phyloP scores from a whole-genome alignment of 1,140 invertebrate genomes.

The Conus ventricosus region DNA sequence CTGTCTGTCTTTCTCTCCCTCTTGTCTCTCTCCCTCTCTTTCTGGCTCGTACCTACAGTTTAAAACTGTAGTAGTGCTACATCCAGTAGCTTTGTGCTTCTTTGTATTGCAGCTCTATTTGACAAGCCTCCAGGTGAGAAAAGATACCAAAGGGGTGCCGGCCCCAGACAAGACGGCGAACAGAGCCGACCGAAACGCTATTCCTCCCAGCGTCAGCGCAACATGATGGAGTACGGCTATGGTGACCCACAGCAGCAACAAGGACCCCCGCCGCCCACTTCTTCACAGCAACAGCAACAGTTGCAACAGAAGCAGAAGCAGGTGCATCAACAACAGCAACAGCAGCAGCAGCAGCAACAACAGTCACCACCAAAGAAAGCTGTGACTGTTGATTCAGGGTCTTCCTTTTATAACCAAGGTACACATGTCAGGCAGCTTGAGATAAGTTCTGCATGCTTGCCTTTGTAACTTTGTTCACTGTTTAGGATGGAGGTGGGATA shows the following conservation, averaged over 20 bases:
- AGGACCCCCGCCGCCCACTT: neutral
- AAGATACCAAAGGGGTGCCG: neutral
- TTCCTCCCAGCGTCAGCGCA: constrained; percentile 83
- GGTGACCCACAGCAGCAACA: constrained; percentile 38
- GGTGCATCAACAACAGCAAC: neutral
- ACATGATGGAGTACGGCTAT: constrained; percentile 64
- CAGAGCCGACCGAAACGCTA: constrained; percentile 82
- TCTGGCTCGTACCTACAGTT: too few species aligned
- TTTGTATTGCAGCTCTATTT: neutral
- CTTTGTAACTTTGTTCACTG: too few species aligned
- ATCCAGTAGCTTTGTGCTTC: too few species aligned
- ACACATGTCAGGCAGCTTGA: neutral
- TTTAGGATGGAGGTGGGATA: too few species aligned
- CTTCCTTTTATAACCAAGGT: constrained; percentile 57
- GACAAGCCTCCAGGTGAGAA: constrained; percentile 1
- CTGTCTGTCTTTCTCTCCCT: too few species aligned
- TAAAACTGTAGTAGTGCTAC: too few species aligned
- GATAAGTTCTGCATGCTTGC: too few species aligned
- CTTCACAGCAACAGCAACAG: constrained; percentile 5
- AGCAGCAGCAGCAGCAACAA: constrained; percentile 6
- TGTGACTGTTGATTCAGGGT: constrained; percentile 42
- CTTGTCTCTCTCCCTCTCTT: too few species aligned
- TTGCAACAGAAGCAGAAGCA: constrained; percentile 15
- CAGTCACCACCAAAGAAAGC: neutral
- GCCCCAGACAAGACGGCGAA: constrained; percentile 50